These are phyloP conservation scores for Nematolebias whitei DNA, from an alignment of 2,113 vertebrate genomes.

Conservation along the genomic window DNA sequence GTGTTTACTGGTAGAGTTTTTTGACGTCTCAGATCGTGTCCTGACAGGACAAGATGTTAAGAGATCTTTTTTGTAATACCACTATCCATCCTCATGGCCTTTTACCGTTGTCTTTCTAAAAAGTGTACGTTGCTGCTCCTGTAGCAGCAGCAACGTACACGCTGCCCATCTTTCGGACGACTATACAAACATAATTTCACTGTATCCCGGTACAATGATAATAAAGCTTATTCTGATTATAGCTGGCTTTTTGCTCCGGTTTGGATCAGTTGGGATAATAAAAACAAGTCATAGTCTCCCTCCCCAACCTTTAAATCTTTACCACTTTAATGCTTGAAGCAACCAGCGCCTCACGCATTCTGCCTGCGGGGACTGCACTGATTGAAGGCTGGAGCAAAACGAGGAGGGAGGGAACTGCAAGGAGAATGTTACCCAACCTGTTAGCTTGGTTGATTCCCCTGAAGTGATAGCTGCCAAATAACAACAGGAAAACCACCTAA, in stretches of 20 bases:
- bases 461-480: constrained; percentile 44
- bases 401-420: constrained; percentile 51
- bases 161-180: too few species aligned
- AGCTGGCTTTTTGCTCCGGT: not conserved
- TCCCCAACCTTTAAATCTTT: constrained; percentile 44
- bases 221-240: too few species aligned
- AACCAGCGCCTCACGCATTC: constrained; percentile 46
- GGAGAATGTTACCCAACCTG: constrained; percentile 79
- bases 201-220: too few species aligned
- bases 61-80: too few species aligned
- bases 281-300: constrained; percentile 42
- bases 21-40: too few species aligned
- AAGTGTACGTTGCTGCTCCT: too few species aligned
- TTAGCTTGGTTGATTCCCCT: constrained; percentile 63
- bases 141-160: too few species aligned
- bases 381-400: constrained; percentile 63
- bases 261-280: constrained; percentile 27
- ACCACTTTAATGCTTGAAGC: constrained; percentile 56
- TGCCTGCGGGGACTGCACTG: constrained; percentile 64
- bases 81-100: too few species aligned
- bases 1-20: too few species aligned
- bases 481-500: constrained; percentile 41
- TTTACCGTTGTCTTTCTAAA: too few species aligned
- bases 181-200: too few species aligned
- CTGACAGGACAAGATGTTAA: too few species aligned